These are phyloP conservation scores for Sitta europaea DNA, from an alignment of 2,113 vertebrate genomes.

Conservation along the genomic window DNA sequence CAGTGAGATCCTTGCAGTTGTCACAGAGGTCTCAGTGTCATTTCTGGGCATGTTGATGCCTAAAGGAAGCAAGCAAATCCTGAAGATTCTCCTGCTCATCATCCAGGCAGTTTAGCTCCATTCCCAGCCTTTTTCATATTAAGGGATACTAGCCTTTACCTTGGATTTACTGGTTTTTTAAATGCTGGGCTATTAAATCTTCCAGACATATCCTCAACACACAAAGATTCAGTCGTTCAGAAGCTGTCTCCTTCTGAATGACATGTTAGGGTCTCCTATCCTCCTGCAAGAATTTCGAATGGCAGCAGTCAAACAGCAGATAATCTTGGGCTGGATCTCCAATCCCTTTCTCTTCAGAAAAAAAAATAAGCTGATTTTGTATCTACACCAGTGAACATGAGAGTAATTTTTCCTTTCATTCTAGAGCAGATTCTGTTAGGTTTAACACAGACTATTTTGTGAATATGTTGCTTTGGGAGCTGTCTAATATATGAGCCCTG, in stretches of 20 bases:
- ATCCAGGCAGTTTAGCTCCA: neutral
- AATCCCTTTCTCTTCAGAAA: neutral
- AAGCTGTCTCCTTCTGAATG: neutral
- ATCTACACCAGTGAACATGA: neutral
- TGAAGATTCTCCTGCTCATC: neutral
- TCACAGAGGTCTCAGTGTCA: accelerated
- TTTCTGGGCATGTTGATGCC: accelerated
- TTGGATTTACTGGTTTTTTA: neutral
- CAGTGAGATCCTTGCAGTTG: neutral
- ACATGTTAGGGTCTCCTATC: neutral
- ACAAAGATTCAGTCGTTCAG: neutral
- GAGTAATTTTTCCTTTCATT: neutral
- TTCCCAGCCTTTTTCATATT: neutral
- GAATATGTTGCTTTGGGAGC: neutral
- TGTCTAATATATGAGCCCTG: neutral
- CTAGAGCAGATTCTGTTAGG: neutral
- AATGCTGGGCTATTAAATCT: neutral
- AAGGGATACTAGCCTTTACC: neutral
- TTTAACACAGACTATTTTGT: neutral
- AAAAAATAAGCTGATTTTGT: neutral
- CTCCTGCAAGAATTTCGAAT: neutral
- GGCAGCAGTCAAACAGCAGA: neutral
- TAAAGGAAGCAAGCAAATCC: neutral
- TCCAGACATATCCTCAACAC: neutral
- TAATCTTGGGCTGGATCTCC: neutral